A percentile compares a stretch with the other conserved stretches of the same genome.
These are phyloP conservation scores for Emydoidea blandingii DNA, from an alignment of 2,797 vertebrate species.

Conservation along the genomic window DNA sequence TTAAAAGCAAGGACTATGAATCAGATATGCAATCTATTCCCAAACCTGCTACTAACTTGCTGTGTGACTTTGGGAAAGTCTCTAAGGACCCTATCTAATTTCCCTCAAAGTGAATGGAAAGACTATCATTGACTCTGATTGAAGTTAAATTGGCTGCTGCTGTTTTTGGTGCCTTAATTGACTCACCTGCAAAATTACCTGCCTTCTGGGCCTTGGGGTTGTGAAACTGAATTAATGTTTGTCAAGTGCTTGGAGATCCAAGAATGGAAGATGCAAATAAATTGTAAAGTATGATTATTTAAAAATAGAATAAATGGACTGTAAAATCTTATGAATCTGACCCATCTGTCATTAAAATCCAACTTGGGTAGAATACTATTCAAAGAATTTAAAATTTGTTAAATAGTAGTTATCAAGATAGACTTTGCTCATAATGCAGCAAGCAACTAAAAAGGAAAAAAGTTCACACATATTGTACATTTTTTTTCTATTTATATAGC, in stretches of 20 bases:
- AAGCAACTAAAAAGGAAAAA: neutral
- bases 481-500: constrained; percentile 65
- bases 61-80: neutral
- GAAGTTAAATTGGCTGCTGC: neutral
- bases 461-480: constrained; percentile 25
- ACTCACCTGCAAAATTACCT: constrained; percentile 69
- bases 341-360: constrained; percentile 52
- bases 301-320: constrained; percentile 44
- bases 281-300: constrained; percentile 63
- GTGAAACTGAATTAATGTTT: constrained; percentile 73
- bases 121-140: neutral
- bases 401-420: constrained; percentile 39
- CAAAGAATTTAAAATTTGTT: constrained; percentile 49
- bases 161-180: constrained; percentile 33
- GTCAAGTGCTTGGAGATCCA: constrained; percentile 66
- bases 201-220: constrained; percentile 60
- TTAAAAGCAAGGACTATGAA: neutral
- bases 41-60: constrained; percentile 20
- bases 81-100: neutral
- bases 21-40: neutral
- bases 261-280: constrained; percentile 69
- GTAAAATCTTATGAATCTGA: constrained; percentile 69
- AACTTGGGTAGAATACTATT: constrained; percentile 56
- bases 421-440: constrained; percentile 26
- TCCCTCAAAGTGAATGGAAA: neutral